Base-by-base conservation (phyloP, 2,797 vertebrate species). In the Ptychadena robeensis region DNA sequence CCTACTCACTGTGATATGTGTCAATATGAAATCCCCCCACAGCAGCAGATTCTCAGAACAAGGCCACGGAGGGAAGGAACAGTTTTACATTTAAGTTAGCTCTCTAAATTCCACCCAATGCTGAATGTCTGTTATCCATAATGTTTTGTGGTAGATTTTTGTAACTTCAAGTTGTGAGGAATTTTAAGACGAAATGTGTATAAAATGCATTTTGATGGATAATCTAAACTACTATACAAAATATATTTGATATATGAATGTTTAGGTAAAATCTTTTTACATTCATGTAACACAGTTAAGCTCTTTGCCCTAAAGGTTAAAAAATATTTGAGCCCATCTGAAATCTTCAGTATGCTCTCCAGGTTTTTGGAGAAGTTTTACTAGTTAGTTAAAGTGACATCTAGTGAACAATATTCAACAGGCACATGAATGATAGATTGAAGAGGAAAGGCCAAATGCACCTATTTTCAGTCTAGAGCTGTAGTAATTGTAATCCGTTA, bases 341-440 rank as follows among this genome's bases (percentile, higher is more conserved):
- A 53, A 22, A 53, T 7, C 22, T 53, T 22, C 7, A 18, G 18
- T 53, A 53, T 53, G 15, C 22, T 6, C 15, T 22, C 7, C 44
- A 53, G 18, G 3, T 22, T 22, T 53, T 53, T 22, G 5, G 18
- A 53, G 44, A 5, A 22, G 15, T 53, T 53, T 53, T 22, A 53
- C 18, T 9, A 22, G 18, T 22, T 53, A 22, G 37, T 38, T 10
- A 38, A 38, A 38, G 6, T 48, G 44, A 53, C 44, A 53, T 53
- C 44, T 53, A 53, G 5, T 53, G 4, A 44, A 53, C 44, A 53
- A 18, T 53, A 18, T 9, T 53, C 44, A 72, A 71, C 85, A 71
- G 2, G 18, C 44, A 22, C 44, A 53, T 53, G 44, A 53, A 53
- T 22, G 44, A 18, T 18, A 53, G 44, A 53, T 53, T 53, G 44